Conservation (phyloP, 2,113 vertebrate genomes). For the Peromyscus leucopus region DNA sequence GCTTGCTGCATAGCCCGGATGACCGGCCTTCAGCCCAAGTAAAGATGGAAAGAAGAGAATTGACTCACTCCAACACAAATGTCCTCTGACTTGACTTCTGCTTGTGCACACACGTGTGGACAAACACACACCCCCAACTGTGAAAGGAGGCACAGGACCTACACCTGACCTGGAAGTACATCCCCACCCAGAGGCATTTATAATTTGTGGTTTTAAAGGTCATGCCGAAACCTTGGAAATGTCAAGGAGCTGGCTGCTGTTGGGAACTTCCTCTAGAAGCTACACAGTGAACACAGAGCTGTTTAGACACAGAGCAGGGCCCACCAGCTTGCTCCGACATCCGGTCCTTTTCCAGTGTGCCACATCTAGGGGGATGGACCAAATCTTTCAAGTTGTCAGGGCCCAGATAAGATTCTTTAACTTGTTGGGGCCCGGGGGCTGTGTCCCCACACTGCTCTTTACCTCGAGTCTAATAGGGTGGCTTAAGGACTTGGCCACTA, state of each 20-base stretch:
- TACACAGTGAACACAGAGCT: not conserved
- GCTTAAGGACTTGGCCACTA: not conserved
- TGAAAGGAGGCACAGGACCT: not conserved
- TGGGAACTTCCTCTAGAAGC: not conserved
- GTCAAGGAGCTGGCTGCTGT: no score
- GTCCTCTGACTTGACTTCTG: no score
- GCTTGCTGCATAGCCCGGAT: not conserved
- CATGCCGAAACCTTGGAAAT: not conserved
- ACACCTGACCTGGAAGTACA: not conserved
- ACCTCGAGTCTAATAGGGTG: not conserved
- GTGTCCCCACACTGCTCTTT: not conserved
- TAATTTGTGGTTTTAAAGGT: not conserved
- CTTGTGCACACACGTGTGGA: not conserved
- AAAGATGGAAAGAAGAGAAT: not conserved
- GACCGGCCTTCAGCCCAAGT: not conserved
- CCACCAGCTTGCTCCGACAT: rapidly evolving
- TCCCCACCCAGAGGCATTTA: not conserved
- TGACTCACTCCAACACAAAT: not conserved
- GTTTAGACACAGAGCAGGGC: not conserved
- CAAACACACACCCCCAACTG: not conserved
- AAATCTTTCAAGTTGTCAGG: not conserved
- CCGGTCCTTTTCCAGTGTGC: not conserved
- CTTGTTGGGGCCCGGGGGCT: not conserved
- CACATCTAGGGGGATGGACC: not conserved
- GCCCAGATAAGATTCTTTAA: not conserved